Evolutionary conservation across 2,888 invertebrate genomes (phyloP), one percentile per base, ranked within the genome.

Genomic region (Lochmaea capreae): DNA sequence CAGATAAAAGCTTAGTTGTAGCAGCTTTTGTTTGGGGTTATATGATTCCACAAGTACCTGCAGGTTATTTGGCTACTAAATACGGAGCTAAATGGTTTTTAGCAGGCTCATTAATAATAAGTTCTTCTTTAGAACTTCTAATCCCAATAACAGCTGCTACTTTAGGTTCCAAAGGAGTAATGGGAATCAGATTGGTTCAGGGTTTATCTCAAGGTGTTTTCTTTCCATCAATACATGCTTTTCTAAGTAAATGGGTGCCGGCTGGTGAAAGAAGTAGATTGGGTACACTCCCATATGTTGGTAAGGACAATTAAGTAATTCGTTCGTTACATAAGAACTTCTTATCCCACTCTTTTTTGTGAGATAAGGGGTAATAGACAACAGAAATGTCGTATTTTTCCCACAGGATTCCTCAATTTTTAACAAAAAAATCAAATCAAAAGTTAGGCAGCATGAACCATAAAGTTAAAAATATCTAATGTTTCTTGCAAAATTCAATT

Each of bases 21-120:
- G 93, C 93, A 12, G 92, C 94, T 0, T 94, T 94, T 85, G 93
- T 94, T 85, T 93, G 93, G 93, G 94, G 94, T 1, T 94, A 94
- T 83, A 89, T 93, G 3, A 78, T 92, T 1, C 91, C 93, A n/a
- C 95, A 95, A 86, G 86, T 94, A 0, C 93, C 93, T 0, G 91
- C 91, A 0, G 93, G 93, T 0, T 89, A 92, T 77, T 84, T 96
- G 65, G 93, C 95, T 0, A 92, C 92, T 79, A 88, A 88, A 4
- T 91, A 92, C 84, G 96, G 96, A 0, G 93, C 94, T 0, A 94
- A 94, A 83, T 87, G 90, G 70, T 88, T 95, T 14, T 87, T 93
- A 39, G 87, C 89, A 0, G 81, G 87, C 0, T 87, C 92, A 0
- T 88, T 93, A 62, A 79, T 88, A 0, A 82, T 92, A 1, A 92